A percentile compares a stretch with the other conserved stretches of the same genome.
Conservation (phyloP, 2,113 vertebrate genomes). For the Erythrocercus mccallii region DNA sequence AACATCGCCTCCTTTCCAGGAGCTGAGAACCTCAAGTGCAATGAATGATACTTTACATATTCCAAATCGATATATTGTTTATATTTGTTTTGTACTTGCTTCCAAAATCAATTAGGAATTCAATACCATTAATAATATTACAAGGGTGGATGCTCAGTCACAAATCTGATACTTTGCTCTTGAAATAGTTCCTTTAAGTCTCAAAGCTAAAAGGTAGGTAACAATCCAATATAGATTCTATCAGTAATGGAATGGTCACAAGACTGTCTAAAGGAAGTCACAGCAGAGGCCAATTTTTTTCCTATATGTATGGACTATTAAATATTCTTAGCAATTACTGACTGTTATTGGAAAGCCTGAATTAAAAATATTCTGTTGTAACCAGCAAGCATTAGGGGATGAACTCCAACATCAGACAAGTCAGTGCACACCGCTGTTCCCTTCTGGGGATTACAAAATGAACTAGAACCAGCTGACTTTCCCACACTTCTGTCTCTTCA, state of each 20-base stretch:
- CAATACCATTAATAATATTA: not conserved
- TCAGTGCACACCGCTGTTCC: not conserved
- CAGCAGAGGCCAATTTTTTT: not conserved
- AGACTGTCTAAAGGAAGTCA: not conserved
- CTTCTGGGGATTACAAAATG: not conserved
- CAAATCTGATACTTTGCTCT: not conserved
- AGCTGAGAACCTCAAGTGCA: not conserved
- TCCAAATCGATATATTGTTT: not conserved
- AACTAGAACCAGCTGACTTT: not conserved
- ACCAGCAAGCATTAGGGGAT: not conserved
- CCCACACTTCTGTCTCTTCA: not conserved
- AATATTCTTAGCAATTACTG: not conserved
- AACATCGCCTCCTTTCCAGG: not conserved
- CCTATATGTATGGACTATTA: fast-evolving
- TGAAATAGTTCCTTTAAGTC: not conserved
- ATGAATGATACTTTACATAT: not conserved
- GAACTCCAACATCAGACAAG: not conserved
- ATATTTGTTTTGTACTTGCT: not conserved
- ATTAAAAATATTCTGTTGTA: not conserved
- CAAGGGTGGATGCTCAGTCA: not conserved
- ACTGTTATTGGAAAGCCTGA: not conserved
- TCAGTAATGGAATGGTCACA: not conserved
- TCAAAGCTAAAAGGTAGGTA: not conserved
- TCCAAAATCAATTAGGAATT: not conserved
- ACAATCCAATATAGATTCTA: not conserved